phyloP scores from a whole-genome alignment of 2,113 vertebrate species.

The Podarcis cretensis region DNA sequence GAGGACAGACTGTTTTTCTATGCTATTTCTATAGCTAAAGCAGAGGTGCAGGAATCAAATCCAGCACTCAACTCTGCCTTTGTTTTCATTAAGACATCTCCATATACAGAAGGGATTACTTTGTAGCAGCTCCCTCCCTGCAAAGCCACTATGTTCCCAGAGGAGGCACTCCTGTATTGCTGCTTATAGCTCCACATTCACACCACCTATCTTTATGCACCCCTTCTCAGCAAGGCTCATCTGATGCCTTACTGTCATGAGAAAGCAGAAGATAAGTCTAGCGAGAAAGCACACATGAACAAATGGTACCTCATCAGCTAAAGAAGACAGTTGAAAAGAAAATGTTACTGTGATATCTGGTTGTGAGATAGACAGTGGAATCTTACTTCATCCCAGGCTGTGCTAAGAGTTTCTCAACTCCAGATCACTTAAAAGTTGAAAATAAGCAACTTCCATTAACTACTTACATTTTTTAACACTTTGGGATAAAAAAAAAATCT shows the following conservation, averaged over 20 bases:
- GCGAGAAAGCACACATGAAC: constrained; percentile 4
- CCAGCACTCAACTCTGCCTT: constrained; percentile 3
- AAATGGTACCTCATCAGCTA: constrained; percentile 39
- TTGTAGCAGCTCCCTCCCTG: constrained; percentile 54
- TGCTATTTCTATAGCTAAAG: constrained; percentile 31
- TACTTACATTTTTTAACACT: neutral
- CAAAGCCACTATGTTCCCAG: constrained; percentile 73
- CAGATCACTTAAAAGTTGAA: constrained; percentile 24
- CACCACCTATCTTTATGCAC: constrained; percentile 50
- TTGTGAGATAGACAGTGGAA: constrained; percentile 44
- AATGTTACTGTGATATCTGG: constrained; percentile 15
- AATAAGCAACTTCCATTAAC: constrained; percentile 28
- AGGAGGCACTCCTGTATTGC: constrained; percentile 78
- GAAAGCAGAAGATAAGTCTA: constrained; percentile 48
- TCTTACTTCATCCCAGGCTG: neutral
- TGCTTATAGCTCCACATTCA: constrained; percentile 54
- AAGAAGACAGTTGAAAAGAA: constrained; percentile 54
- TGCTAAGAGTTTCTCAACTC: neutral
- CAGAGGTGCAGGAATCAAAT: constrained; percentile 41
- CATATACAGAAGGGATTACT: constrained; percentile 36
- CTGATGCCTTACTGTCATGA: constrained; percentile 36
- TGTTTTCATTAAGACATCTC: constrained; percentile 35
- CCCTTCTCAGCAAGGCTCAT: constrained; percentile 42
- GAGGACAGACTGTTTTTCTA: fast-evolving
- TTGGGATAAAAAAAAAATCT: constrained; percentile 14